A percentile compares a stretch with the other conserved stretches of the same genome.
Conservation (phyloP, 2,888 invertebrate species). For the Trichogramma dendrolimi region DNA sequence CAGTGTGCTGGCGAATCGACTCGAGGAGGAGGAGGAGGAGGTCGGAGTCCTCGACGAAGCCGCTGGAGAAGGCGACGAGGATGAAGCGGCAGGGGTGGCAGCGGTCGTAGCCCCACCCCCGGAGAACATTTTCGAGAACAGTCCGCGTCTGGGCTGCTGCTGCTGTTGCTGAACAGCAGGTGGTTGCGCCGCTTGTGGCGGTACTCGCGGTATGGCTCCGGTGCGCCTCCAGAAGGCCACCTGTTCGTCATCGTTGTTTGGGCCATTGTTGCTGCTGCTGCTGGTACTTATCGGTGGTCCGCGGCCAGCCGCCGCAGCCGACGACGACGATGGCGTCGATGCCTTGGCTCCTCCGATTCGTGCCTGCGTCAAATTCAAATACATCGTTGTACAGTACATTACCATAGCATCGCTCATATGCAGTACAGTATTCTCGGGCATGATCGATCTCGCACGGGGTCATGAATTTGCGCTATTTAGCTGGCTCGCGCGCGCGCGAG, state of each 20-base stretch:
- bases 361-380: no score
- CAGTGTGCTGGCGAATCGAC: not conserved
- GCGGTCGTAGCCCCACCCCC: not conserved
- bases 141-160: not conserved
- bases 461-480: no score
- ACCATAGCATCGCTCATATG: no score
- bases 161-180: not conserved
- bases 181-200: not conserved
- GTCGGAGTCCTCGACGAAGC: no score
- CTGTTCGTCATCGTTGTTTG: no score
- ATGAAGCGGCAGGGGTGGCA: not conserved
- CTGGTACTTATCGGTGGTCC: not conserved
- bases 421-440: no score
- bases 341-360: constrained; percentile 5
- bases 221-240: no score
- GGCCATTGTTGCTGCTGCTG: not conserved
- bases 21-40: no score
- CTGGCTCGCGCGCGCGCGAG: no score
- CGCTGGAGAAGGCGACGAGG: not conserved
- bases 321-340: not conserved
- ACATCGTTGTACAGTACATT: no score
- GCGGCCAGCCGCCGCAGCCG: not conserved
- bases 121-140: not conserved
- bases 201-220: not conserved
- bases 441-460: no score